Conservation (phyloP, 2,888 invertebrate genomes). For the Hemaris fuciformis region DNA sequence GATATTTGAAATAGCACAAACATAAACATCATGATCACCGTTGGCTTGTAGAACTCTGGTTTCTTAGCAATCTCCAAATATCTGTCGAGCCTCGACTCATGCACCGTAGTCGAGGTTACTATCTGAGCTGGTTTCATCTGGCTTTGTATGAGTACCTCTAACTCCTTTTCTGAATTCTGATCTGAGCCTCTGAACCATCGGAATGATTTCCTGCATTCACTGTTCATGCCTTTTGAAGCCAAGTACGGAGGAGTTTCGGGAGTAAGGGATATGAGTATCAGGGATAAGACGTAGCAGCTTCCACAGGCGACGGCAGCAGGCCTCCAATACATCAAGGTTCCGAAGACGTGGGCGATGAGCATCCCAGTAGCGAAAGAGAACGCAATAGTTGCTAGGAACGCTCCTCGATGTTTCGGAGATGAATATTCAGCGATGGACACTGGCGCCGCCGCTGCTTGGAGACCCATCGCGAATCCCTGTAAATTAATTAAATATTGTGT, state of each 20-base stretch:
- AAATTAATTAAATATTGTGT: conserved; percentile 28
- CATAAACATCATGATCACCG: conserved; percentile 83
- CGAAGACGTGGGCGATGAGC: conserved; percentile 83
- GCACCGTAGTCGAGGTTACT: conserved; percentile 41
- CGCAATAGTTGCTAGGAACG: conserved; percentile 83
- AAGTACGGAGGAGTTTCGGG: conserved; percentile 87
- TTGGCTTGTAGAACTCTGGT: conserved; percentile 82
- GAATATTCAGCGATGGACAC: conserved; percentile 75
- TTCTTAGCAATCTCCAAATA: conserved; percentile 51
- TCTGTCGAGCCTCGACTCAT: conserved; percentile 51
- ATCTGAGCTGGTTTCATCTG: conserved; percentile 44
- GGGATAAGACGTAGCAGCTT: conserved; percentile 70
- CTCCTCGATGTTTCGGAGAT: conserved; percentile 82
- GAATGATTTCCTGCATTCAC: conserved; percentile 81
- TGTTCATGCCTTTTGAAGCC: conserved; percentile 75
- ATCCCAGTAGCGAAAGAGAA: conserved; percentile 84
- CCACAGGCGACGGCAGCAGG: conserved; percentile 78
- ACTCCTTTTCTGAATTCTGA: conserved; percentile 68
- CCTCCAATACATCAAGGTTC: conserved; percentile 83
- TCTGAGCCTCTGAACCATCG: conserved; percentile 81
- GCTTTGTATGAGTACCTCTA: conserved; percentile 67
- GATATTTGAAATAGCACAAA: conserved; percentile 86
- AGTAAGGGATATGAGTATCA: conserved; percentile 74
- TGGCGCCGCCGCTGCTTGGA: conserved; percentile 73
- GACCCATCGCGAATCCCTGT: conserved; percentile 78